Evolutionary conservation across 1,140 invertebrate species (phyloP), one percentile per base, ranked within the genome.

Genomic region (Drosophila lini): DNA sequence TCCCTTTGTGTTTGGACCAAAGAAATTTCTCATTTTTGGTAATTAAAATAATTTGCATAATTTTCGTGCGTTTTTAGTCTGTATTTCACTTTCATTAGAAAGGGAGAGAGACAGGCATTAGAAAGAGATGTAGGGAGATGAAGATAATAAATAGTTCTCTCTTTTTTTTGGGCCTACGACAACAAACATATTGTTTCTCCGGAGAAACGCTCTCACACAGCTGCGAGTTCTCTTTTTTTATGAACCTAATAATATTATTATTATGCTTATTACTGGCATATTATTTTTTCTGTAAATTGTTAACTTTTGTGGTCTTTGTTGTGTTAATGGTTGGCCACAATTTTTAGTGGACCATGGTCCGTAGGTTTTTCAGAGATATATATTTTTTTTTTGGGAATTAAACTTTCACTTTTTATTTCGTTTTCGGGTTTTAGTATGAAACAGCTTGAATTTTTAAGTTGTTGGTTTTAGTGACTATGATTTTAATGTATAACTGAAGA

Each of bases 1-100:
- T 10, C 25, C 31, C 13, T n/a, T 63, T 70, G 64, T 64, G 25
- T n/a, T 40, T 32, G 32, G 28, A 13, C 62, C 48, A 76, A 59
- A n/a, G 45, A 65, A 67, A 77, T 89, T 89, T 89, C 84, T 84
- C 84, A 74, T 89, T 89, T 83, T 71, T 59, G 68, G 82, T 80
- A 90, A 90, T 90, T 86, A 90, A 90, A 86, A 83, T 88, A 90
- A 90, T 90, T 90, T 90, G 86, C 86, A 90, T 90, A 90, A 90
- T 81, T 90, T 90, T 86, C 60, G 86, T 83, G 78, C 61, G 47
- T 74, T 52, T 78, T 70, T 55, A 36, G 74, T 71, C 52, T 42
- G 53, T 48, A 53, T 85, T 80, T 91, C 84, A 91, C 88, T 91
- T 91, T 91, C 89, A 82, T 91, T 91, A 85, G 89, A 91, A 91